Evolutionary conservation across 53 echinoderm and acorn worm genomes (phyloP), one percentile per base, ranked within the genome.

Genomic region (Pentamera pediparva): DNA sequence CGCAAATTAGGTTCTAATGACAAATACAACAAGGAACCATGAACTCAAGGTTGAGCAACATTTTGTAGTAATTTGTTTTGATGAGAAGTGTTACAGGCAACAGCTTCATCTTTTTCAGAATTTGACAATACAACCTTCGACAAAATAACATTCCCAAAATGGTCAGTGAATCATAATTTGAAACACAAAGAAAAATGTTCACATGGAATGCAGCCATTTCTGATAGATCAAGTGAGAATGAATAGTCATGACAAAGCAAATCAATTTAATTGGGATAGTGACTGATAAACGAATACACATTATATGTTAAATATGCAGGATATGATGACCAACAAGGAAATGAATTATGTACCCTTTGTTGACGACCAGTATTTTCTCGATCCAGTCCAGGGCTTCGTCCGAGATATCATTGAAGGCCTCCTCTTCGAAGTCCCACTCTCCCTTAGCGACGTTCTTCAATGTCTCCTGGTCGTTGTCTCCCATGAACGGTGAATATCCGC

Each of bases 381-480:
- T 96, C 91, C 91, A 96, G 78, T 96, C 96, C 53, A 96, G 76
- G 25, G 84, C 96, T 59, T 96, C 98, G 56, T 98, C 98, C 0
- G 91, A 86, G 75, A 96, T 83, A 74, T 92, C 89, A 20, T 74
- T 88, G 67, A 98, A 98, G 40, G 89, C 88, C 69, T 98, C 98
- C 61, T 98, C 98, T 37, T 98, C 98, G 81, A 96, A 98, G 75
- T 98, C 98, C 98, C 98, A 98, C 36, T 98, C 91, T 38, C 83
- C 91, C 35, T 63, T 75, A 50, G 86, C 62, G 27, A 91, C 98
- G 19, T 83, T 86, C 88, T 85, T 82, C 18, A 98, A 64, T 19
- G 84, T 92, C 50, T 98, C 98, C 19, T 82, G 74, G 78, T 89
- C 89, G 9, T 87, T 88, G 2, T 98, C 98, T 35, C 86, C 98